These are phyloP conservation scores for Aricia agestis DNA, from an alignment of 1,140 invertebrate genomes.

Conservation along the genomic window DNA sequence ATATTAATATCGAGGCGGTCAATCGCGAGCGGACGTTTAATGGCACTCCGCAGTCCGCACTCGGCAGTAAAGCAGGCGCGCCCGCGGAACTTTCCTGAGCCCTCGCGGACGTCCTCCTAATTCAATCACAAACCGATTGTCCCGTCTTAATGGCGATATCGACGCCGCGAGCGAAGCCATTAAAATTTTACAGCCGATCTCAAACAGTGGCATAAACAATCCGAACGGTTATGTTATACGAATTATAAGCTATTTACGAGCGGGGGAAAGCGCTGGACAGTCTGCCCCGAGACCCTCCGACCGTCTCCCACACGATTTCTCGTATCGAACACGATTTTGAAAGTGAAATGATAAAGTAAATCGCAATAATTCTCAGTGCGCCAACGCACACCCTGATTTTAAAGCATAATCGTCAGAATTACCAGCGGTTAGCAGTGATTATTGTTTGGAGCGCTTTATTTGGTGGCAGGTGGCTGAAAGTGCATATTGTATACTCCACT, in stretches of 20 bases:
- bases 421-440: constrained; percentile 23
- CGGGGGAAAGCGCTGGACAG: constrained; percentile 54
- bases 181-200: constrained; percentile 50
- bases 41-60: too few species aligned
- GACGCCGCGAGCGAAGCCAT: constrained; percentile 38
- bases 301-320: constrained; percentile 59
- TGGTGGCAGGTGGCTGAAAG: constrained; percentile 15
- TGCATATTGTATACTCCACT: constrained; percentile 3
- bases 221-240: constrained; percentile 55
- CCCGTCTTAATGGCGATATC: constrained; percentile 23
- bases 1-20: too few species aligned
- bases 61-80: neutral
- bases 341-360: constrained; percentile 59
- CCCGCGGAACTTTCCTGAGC: neutral
- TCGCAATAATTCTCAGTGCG: constrained; percentile 45
- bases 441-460: constrained; percentile 22
- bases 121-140: constrained; percentile 28
- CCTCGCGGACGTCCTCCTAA: neutral
- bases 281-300: constrained; percentile 45
- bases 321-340: constrained; percentile 56
- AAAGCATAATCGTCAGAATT: constrained; percentile 32
- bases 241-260: constrained; percentile 63
- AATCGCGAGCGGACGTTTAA: too few species aligned
- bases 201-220: constrained; percentile 56
- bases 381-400: constrained; percentile 29